A percentile compares a stretch with the other conserved stretches of the same genome.
Evolutionary conservation across 2,113 vertebrate genomes (phyloP).

Genomic region (Atlantisia rogersi): DNA sequence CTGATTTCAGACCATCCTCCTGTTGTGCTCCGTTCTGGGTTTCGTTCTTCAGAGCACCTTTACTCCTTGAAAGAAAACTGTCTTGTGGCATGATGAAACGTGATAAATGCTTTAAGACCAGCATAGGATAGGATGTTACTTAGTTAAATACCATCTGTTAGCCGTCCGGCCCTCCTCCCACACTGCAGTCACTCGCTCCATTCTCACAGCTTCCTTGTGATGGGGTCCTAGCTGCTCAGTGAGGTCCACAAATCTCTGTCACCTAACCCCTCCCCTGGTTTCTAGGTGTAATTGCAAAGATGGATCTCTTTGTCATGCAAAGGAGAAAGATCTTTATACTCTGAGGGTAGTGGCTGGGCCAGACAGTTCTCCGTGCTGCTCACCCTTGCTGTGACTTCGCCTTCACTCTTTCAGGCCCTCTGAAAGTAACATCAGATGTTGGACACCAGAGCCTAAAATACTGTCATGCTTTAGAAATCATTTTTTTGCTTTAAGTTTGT

Average conservation of each 20-base stretch:
- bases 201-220: not conserved
- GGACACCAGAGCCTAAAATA: not conserved
- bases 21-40: not conserved
- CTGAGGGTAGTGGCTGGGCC: not conserved
- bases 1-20: not conserved
- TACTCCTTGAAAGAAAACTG: not conserved
- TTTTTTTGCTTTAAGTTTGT: not conserved
- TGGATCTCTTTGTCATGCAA: not conserved
- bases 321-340: not conserved
- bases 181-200: not conserved
- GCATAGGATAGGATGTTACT: not conserved
- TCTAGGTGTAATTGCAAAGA: not conserved
- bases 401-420: not conserved
- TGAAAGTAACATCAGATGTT: rapidly evolving
- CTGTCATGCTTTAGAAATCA: not conserved
- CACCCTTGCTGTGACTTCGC: not conserved
- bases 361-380: not conserved
- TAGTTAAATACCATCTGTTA: not conserved
- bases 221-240: not conserved
- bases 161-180: not conserved
- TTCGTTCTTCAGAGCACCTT: not conserved
- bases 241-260: not conserved
- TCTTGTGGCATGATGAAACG: not conserved
- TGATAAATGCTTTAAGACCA: not conserved
- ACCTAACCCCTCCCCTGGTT: not conserved